Base-by-base conservation (phyloP, 2,888 invertebrate species). In the Laothoe populi region DNA sequence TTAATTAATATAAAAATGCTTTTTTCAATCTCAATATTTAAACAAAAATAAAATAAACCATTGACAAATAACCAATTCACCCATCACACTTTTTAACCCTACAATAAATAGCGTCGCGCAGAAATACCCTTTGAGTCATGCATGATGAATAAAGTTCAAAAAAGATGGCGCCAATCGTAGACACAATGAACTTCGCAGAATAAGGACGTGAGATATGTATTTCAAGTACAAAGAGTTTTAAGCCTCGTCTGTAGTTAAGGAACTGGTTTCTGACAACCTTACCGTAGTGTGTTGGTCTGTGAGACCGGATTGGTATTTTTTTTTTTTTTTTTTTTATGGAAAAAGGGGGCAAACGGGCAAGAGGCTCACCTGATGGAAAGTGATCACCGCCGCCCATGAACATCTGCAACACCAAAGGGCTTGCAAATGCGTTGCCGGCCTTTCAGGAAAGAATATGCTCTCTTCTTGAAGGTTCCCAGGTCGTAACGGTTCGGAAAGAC, bases 151-250 rank as follows among this genome's bases (percentile, higher is more conserved):
- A 58, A 42, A 31, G 48, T 66, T 66, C 68, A 64, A 69, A 44
- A 72, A 71, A 73, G 69, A 70, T 70, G 78, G 76, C 79, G 77
- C 79, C 78, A 75, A 72, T 58, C 64, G 68, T 70, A 72, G 71
- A 77, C 77, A 77, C 77, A 76, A 77, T 72, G 63, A 63, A 75
- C 69, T 75, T 71, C 73, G 63, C 67, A 67, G 73, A 75, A 78
- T 61, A 68, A 68, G 66, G 63, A 59, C 62, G 53, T 53, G 35
- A 62, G 75, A 73, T 72, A 35, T n/a, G n/a, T n/a, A n/a, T 35
- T 19, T 35, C 19, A 5, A 48, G 24, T 53, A 49, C 49, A 49
- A 49, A 53, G 53, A 53, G 53, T 72, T 65, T 45, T 58, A 61
- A 70, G 64, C 19, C 63, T 68, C 63, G 63, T 67, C 48, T 64